Evolutionary conservation across 1,140 invertebrate species (phyloP).

Genomic region (Drosophila gunungcola): DNA sequence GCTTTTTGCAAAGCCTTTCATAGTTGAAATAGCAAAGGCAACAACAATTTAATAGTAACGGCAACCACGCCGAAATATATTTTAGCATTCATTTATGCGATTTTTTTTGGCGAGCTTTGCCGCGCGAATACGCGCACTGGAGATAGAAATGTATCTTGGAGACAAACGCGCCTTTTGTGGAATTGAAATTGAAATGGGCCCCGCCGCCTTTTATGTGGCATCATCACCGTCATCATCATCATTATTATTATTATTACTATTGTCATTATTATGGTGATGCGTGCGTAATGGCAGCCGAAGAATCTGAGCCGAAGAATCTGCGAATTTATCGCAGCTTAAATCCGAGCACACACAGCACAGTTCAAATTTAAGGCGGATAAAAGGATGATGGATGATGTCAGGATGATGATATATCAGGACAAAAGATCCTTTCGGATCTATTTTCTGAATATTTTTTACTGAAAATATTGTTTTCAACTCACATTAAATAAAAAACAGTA

Average conservation of each 20-base stretch:
- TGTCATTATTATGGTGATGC: constrained; percentile 51
- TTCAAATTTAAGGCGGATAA: constrained; percentile 47
- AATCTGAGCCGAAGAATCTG: constrained; percentile 48
- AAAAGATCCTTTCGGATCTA: background rate
- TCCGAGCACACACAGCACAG: constrained; percentile 20
- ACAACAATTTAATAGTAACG: constrained; percentile 62
- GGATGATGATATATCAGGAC: constrained; percentile 2
- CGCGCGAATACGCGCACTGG: constrained; percentile 67
- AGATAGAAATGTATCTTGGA: constrained; percentile 74
- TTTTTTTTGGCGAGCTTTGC: constrained; percentile 44
- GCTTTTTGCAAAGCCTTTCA: constrained; percentile 66
- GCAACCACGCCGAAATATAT: constrained; percentile 65
- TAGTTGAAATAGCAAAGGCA: constrained; percentile 63
- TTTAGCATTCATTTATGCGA: constrained; percentile 80
- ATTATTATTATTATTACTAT: constrained; percentile 44
- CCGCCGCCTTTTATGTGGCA: constrained; percentile 67
- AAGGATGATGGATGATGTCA: no score
- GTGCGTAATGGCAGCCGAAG: constrained; percentile 48
- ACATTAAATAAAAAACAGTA: no score
- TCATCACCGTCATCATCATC: constrained; percentile 54
- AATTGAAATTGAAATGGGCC: constrained; percentile 80
- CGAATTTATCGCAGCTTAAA: constrained; percentile 54
- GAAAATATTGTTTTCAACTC: no score
- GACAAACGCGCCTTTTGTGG: constrained; percentile 74
- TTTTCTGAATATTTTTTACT: no score